Evolutionary conservation across 2,113 vertebrate species (phyloP), one percentile per base, ranked within the genome.

Genomic region (Tyto alba): DNA sequence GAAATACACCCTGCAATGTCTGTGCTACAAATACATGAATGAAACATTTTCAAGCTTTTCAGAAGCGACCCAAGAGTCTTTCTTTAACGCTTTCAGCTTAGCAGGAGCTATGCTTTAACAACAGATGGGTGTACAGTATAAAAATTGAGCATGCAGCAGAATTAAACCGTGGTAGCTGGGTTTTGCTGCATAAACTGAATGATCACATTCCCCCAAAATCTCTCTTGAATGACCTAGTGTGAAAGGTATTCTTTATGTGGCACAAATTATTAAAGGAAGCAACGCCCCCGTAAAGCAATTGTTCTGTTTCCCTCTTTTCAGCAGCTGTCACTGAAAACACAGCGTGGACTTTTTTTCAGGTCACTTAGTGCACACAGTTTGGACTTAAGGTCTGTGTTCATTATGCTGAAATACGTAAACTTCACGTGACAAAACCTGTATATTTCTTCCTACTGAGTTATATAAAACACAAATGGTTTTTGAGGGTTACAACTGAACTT

Each of bases 211-310:
- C 81, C 68, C 74, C 34, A 75, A 85, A 96, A 93, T 93, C 91
- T 88, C 91, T 66, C 67, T 66, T 96, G 80, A 91, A 96, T 93
- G 93, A 85, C 86, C 64, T 95, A 89, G 81, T 11, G 32, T 77
- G 84, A 90, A 93, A 96, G 93, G 78, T 89, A 97, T 95, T 95
- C 95, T 93, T 93, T 93, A 88, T 93, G 89, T 92, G 91, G 79
- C 92, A 96, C 94, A 96, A 91, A 85, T 74, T 80, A 90, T 83
- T 96, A 94, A 94, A 90, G 76, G 92, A 95, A 95, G 78, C 77
- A 88, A 93, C 0, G 81, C 71, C 89, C 94, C 85, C 92, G 73
- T 78, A 66, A 85, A 91, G 81, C 96, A 94, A 92, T 96, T 95
- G 96, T 94, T 93, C 92, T 73, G 60, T 62, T 95, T 91, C 77